Conservation (phyloP, 2,797 vertebrate species). For the Centroberyx gerrardi region DNA sequence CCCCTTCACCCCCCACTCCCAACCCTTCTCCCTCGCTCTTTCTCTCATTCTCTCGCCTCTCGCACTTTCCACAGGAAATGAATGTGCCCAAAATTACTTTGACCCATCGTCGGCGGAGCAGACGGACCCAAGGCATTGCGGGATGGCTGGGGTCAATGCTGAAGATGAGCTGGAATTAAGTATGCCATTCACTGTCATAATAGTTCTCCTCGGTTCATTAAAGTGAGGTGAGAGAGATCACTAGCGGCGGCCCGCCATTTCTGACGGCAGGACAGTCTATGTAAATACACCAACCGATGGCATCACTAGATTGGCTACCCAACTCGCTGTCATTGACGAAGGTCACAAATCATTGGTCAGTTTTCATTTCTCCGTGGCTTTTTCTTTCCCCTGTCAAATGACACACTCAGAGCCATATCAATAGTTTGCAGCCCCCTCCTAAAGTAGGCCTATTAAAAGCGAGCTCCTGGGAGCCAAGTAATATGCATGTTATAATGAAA, state of each 20-base stretch:
- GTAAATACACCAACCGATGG: constrained; percentile 86
- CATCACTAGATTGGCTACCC: constrained; percentile 68
- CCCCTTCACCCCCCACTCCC: constrained; percentile 44
- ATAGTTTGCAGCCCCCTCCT: constrained; percentile 79
- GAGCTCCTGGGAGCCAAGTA: constrained; percentile 88
- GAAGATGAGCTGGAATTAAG: constrained; percentile 99
- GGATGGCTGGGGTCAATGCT: constrained; percentile 89
- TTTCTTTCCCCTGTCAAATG: constrained; percentile 73
- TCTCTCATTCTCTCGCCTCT: constrained; percentile 63
- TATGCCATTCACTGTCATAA: constrained; percentile 97
- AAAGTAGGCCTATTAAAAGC: constrained; percentile 87
- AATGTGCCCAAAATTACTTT: constrained; percentile 96
- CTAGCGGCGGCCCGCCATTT: constrained; percentile 83
- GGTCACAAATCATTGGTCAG: constrained; percentile 87
- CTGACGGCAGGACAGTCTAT: constrained; percentile 75
- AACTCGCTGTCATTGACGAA: constrained; percentile 85
- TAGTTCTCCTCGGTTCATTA: constrained; percentile 96
- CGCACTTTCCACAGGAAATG: constrained; percentile 96
- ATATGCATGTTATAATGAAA: constrained; percentile 93
- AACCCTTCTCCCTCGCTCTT: constrained; percentile 32
- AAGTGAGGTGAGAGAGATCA: constrained; percentile 96
- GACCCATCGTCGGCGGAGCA: constrained; percentile 91
- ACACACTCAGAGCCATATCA: constrained; percentile 77
- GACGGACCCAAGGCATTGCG: constrained; percentile 93
- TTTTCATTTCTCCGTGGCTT: constrained; percentile 74